Evolutionary conservation across 2,113 vertebrate genomes (phyloP).

Genomic region (Maccullochella peelii): DNA sequence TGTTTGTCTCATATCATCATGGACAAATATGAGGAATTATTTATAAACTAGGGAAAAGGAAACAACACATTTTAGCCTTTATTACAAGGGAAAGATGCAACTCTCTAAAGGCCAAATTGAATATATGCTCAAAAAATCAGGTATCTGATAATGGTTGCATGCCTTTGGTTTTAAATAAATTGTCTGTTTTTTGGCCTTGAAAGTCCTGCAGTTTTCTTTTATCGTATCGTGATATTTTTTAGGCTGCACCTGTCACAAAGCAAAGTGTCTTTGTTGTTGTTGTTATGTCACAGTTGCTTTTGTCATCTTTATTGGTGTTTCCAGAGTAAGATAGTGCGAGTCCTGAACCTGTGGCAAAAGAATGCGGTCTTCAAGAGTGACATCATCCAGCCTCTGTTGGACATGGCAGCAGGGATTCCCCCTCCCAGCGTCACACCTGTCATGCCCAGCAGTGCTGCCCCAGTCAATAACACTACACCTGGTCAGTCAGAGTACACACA

Average conservation of each 20-base stretch:
- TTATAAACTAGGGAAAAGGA: neutral
- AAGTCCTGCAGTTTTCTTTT: no score
- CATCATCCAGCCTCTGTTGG: constrained; percentile 97
- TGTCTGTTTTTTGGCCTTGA: neutral
- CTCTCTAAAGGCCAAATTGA: neutral
- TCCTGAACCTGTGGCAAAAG: constrained; percentile 99
- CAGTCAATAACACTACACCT: constrained; percentile 95
- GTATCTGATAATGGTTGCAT: neutral
- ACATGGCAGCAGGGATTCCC: constrained; percentile 96
- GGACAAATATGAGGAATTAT: neutral
- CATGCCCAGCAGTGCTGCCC: constrained; percentile 88
- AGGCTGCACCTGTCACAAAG: neutral
- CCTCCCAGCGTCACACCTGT: constrained; percentile 94
- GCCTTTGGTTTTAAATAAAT: neutral
- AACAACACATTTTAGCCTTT: neutral
- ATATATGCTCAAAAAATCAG: neutral
- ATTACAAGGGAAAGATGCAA: neutral
- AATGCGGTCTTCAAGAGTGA: constrained; percentile 99
- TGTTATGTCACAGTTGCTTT: neutral
- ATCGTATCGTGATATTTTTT: neutral
- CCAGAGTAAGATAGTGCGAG: constrained; percentile 98
- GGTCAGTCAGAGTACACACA: constrained; percentile 81
- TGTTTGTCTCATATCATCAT: neutral
- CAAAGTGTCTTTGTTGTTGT: neutral
- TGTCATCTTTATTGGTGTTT: constrained; percentile 23